Evolutionary conservation across 2,888 invertebrate genomes (phyloP).

Genomic region (Parasteatoda lunata): DNA sequence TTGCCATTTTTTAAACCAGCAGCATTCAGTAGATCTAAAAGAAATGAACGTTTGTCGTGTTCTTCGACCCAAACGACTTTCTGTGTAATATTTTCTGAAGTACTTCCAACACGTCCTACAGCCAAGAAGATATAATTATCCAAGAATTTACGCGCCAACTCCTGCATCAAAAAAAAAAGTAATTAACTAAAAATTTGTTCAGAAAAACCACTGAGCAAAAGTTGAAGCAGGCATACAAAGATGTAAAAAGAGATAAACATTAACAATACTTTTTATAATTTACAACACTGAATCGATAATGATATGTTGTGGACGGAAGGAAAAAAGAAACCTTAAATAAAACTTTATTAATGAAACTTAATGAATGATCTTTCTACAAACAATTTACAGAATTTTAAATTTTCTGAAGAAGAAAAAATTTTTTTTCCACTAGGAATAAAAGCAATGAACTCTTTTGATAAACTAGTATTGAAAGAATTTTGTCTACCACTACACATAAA

Average conservation of each 20-base stretch:
- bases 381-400: too few relatives aligned
- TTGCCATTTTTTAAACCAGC: slow-evolving; percentile 74
- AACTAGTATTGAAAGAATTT: too few relatives aligned
- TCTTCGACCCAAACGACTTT: slow-evolving; percentile 99
- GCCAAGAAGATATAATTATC: slow-evolving; percentile 99
- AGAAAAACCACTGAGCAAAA: background rate
- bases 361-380: too few relatives aligned
- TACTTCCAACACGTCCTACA: slow-evolving; percentile 98
- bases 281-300: background rate
- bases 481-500: too few relatives aligned
- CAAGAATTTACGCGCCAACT: slow-evolving; percentile 97
- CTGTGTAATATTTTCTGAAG: slow-evolving; percentile 99
- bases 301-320: too few relatives aligned
- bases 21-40: slow-evolving; percentile 94
- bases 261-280: background rate
- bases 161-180: slow-evolving; percentile 76
- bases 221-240: background rate
- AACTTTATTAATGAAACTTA: too few relatives aligned
- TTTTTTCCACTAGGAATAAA: too few relatives aligned
- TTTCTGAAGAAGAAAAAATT: too few relatives aligned
- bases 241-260: background rate
- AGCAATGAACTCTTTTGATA: too few relatives aligned
- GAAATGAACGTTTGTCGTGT: slow-evolving; percentile 94
- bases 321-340: too few relatives aligned
- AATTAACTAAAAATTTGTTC: background rate